Evolutionary conservation across 2,797 vertebrate genomes (phyloP), one percentile per base, ranked within the genome.

Genomic region (Enoplosus armatus): DNA sequence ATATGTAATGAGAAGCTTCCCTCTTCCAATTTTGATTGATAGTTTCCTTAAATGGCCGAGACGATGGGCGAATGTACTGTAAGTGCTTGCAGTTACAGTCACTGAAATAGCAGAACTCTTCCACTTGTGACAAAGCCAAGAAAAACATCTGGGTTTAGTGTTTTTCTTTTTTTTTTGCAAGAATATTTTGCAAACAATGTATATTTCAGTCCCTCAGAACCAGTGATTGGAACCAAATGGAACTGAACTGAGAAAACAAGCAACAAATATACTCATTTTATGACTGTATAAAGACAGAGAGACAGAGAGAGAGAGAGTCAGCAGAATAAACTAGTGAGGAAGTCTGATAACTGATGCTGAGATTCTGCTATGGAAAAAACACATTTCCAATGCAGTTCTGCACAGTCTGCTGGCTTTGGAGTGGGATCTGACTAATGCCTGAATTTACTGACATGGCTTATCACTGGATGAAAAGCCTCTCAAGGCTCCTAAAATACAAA

Each of bases 1-100:
- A 2, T n/a, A 39, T 11, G 62, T 84, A 89, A 91, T 89, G 72
- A 86, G 73, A 91, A 75, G 85, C 79, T 90, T 85, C 61, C 27
- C 58, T 84, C 69, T 78, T 62, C 72, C 18, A 77, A 48, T 65
- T 63, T 41, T 86, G 85, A 90, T 90, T 89, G 85, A 83, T 84
- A 63, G 80, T 88, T 93, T 83, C 77, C 43, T 39, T 70, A 86
- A 88, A 87, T 67, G 58, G 75, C 54, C 41, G 14, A 0, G 69
- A 77, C 14, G 33, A 80, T 16, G 37, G 79, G n/a, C 8, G 1
- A 37, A 80, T 65, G 50, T 39, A 72, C 65, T 70, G 20, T 65
- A 73, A 84, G 64, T 35, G 70, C 56, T 26, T 5, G 18, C 43
- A 76, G 29, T 76, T 76, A 47, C 31, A 61, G 76, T 85, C 43